Evolutionary conservation across 2,797 vertebrate genomes (phyloP), one percentile per base, ranked within the genome.

Genomic region (Vespertilio murinus): DNA sequence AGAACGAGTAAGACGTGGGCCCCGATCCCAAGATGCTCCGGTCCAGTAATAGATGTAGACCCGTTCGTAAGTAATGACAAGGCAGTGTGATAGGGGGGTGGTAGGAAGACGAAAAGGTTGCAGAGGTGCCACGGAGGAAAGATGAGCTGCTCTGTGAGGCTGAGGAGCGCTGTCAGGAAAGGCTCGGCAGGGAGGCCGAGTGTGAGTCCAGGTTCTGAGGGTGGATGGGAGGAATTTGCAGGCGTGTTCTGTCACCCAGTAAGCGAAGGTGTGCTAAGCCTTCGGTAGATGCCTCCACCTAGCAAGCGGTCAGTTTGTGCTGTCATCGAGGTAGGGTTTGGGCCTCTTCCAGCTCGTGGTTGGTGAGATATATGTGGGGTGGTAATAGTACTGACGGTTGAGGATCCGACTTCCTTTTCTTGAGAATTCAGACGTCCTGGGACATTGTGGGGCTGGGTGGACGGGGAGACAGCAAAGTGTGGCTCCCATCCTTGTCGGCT

Each of bases 111-210:
- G 71, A 12, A 23, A 52, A 74, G 13, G 11, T 18, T 54, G 4
- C 10, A 47, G 71, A 71, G 0, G 6, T 28, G 5, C 38, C 2
- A 8, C 13, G 0, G 0, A 33, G 47, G 14, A 65, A 23, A 54
- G 45, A 85, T 17, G 17, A 65, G 17, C n/a, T 23, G 13, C 30
- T 69, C 10, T 10, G 1, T 1, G 61, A 65, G 6, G 12, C 6
- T 42, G 56, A 47, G 42, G 65, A 47, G 77, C 10, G 67, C 40
- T 40, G 14, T 22, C 4, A 59, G 33, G 73, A 49, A 56, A 79
- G 33, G 17, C 73, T 47, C 30, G 25, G 77, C n/a, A 30, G 64
- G 16, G 33, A 56, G 70, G 38, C 65, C n/a, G 17, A 25, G 33
- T 71, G 28, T 11, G 40, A 86, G 69, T 33, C 67, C 70, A 56